Percentiles rank a stretch among this genome's conserved stretches.
phyloP scores from a whole-genome alignment of 2,113 vertebrate genomes.

The Sterna hirundo region DNA sequence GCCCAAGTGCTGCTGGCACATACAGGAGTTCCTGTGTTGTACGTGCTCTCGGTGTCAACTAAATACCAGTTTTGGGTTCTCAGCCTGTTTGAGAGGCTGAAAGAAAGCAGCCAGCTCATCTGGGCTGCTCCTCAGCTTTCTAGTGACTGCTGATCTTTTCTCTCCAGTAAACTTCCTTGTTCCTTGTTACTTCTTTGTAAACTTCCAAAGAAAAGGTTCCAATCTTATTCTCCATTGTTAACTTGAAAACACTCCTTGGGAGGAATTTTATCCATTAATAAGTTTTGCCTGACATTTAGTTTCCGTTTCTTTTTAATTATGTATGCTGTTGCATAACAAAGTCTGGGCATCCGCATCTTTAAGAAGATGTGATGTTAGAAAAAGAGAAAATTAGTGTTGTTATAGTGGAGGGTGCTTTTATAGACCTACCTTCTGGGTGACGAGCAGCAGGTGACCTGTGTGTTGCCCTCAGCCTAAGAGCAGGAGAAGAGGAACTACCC shows the following conservation, averaged over 20 bases:
- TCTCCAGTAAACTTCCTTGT: too few relatives aligned
- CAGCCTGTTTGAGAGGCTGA: background rate
- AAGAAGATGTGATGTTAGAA: background rate
- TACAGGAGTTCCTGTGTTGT: background rate
- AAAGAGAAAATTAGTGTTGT: background rate
- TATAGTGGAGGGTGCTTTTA: background rate
- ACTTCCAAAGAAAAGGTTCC: background rate
- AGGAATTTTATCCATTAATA: background rate
- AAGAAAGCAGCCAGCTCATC: background rate
- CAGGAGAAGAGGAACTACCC: background rate
- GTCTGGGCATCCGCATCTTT: background rate
- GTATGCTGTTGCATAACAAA: background rate
- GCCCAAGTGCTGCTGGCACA: rapidly evolving
- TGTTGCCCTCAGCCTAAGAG: background rate
- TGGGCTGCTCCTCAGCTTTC: background rate
- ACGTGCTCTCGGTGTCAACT: rapidly evolving
- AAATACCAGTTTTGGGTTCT: background rate
- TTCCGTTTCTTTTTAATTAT: background rate
- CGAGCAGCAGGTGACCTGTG: background rate
- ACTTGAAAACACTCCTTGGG: background rate
- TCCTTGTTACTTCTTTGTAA: too few relatives aligned
- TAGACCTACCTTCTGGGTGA: background rate
- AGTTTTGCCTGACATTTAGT: background rate
- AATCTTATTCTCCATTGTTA: rapidly evolving
- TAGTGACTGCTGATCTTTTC: background rate